Percentiles rank a stretch among this genome's conserved stretches.
phyloP scores from a whole-genome alignment of 2,797 vertebrate species.

The Microctenopoma steveboyesi region DNA sequence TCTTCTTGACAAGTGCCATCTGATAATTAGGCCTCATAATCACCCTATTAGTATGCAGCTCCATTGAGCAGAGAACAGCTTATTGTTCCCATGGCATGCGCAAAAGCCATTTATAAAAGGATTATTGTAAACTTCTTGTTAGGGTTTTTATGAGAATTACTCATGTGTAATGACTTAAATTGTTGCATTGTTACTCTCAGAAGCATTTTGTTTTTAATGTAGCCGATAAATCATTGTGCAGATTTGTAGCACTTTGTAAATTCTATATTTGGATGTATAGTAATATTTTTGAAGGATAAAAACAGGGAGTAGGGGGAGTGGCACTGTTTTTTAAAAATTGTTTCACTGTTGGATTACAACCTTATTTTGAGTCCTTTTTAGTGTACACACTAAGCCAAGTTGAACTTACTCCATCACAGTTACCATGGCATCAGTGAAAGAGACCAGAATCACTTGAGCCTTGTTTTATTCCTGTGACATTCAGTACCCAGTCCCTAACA shows the following conservation, averaged over 20 bases:
- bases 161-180: conserved; percentile 49
- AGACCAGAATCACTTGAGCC: conserved; percentile 56
- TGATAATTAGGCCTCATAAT: conserved; percentile 81
- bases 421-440: conserved; percentile 67
- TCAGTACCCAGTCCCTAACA: conserved; percentile 51
- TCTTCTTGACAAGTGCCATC: conserved; percentile 77
- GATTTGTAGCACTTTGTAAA: neutral
- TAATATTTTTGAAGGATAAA: conserved; percentile 15
- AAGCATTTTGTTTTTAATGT: conserved; percentile 42
- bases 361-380: conserved; percentile 28
- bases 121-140: conserved; percentile 68
- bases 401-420: conserved; percentile 58
- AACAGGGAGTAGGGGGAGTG: neutral
- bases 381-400: conserved; percentile 17
- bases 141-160: conserved; percentile 54
- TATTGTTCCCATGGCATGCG: conserved; percentile 65
- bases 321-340: neutral
- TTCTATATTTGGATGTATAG: neutral
- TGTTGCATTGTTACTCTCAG: conserved; percentile 42
- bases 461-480: conserved; percentile 64
- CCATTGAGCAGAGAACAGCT: conserved; percentile 68
- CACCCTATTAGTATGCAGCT: conserved; percentile 78
- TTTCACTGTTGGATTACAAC: conserved; percentile 16
- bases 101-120: conserved; percentile 55
- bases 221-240: neutral